These are phyloP conservation scores for Camponotus floridanus DNA, from an alignment of 1,140 invertebrate genomes.

Conservation along the genomic window DNA sequence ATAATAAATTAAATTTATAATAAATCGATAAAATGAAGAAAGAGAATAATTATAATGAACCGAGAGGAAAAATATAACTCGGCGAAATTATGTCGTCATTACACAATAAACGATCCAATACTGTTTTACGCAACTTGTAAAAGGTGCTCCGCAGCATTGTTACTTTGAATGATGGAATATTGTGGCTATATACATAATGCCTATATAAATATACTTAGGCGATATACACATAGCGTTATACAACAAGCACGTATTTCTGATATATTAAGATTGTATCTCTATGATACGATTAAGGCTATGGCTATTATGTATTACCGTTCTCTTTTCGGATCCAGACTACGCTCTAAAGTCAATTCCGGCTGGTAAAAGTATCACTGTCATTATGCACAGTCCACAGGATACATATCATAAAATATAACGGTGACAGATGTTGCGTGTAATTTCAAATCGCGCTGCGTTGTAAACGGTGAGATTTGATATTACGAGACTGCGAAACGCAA, in stretches of 20 bases:
- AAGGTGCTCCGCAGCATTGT: slow-evolving; percentile 63
- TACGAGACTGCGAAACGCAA: neutral
- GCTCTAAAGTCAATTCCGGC: slow-evolving; percentile 52
- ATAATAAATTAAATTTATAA: neutral
- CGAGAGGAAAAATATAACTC: neutral
- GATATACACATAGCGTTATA: slow-evolving; percentile 52
- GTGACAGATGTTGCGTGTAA: slow-evolving; percentile 46
- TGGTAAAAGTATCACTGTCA: slow-evolving; percentile 55
- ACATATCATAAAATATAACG: slow-evolving; percentile 52
- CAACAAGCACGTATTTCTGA: slow-evolving; percentile 49
- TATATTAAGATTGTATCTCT: slow-evolving; percentile 46
- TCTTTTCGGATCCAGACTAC: slow-evolving; percentile 49
- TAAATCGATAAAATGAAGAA: neutral
- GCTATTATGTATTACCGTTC: slow-evolving; percentile 55
- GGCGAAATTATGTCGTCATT: slow-evolving; percentile 30
- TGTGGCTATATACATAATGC: slow-evolving; percentile 9
- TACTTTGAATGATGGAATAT: slow-evolving; percentile 44
- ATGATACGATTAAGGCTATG: slow-evolving; percentile 54
- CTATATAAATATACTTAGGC: slow-evolving; percentile 44
- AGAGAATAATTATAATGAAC: slow-evolving; percentile 14
- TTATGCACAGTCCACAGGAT: slow-evolving; percentile 51
- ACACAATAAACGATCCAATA: slow-evolving; percentile 28
- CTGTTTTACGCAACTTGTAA: slow-evolving; percentile 58
- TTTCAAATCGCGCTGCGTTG: slow-evolving; percentile 34
- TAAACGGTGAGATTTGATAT: slow-evolving; percentile 32